Evolutionary conservation across 2,888 invertebrate species (phyloP), one percentile per base, ranked within the genome.

Genomic region (Xestia c-nigrum): DNA sequence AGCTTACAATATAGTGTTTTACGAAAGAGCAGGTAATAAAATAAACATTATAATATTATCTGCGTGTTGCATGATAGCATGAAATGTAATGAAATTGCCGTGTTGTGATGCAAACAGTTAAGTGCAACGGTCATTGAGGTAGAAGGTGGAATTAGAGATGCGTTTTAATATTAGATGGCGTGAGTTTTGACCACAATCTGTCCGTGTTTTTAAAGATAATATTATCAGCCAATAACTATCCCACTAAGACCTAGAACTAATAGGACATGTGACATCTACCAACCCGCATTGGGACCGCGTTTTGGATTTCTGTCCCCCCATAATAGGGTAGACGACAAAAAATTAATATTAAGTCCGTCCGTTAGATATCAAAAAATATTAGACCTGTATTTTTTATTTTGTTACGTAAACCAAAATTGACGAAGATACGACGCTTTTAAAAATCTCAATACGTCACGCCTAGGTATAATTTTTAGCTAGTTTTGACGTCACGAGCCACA

Each of bases 21-120:
- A 94, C 85, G 95, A 96, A 82, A 91, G 92, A 89, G 94, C 95
- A 92, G 97, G 97, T 97, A 93, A 89, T 88, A 83, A 72, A 74
- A 76, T 69, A 43, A 43, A 76, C 47, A 61, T 43, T 43, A 43
- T 43, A 64, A 64, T 24, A 64, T 80, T 74, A 72, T 78, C 9
- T 74, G 21, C n/a, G 59, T 40, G 52, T 81, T 43, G 55, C 64
- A 55, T 52, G 70, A 55, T 38, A n/a, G 46, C 40, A 61, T 55
- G 19, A 24, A 61, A 70, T 64, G 38, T 47, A 69, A 59, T 69
- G 52, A 57, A 75, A 69, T 31, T 81, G 16, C 31, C 50, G 38
- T 40, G 46, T 5, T 75, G 59, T 81, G 57, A 59, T 68, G 75
- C 80, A 74, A 80, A 67, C 24, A 55, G 40, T 55, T 67, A 65